Evolutionary conservation across 1,140 invertebrate species (phyloP), one percentile per base, ranked within the genome.

Genomic region (Microvelia longipes): DNA sequence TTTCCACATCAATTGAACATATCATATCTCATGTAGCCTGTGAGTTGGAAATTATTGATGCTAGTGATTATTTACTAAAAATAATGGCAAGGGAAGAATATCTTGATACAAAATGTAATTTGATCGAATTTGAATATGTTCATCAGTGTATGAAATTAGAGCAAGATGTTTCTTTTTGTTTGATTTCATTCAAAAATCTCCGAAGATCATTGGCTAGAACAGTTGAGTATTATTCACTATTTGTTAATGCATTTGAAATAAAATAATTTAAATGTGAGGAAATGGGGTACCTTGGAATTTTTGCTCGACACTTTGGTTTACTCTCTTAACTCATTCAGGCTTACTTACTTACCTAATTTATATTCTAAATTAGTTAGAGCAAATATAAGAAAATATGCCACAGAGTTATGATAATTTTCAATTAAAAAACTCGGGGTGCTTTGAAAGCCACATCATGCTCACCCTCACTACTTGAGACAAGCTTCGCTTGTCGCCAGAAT

Each of bases 71-170:
- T 72, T 65, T 71, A 2, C 28, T 50, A 84, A 83, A 92, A 85
- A 90, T 94, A 68, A 88, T 87, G 83, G 90, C 90, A 24, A 82
- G 88, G 62, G 87, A 88, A 69, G 92, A 95, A 79, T 94, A 92
- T 80, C 80, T 94, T 63, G 85, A 85, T 67, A 83, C 81, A 61
- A 86, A 82, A 28, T 86, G 86, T 14, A 83, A 80, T 29, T 82
- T 98, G 27, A 88, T 87, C 67, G 91, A 96, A 77, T 94, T 96
- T 81, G 92, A 94, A 77, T 96, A 96, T 80, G 88, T 96, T 70
- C 71, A 72, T 77, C 88, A 92, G 73, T 97, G 94, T 80, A 89
- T 97, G 61, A 95, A 97, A 78, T 80, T 96, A 75, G 94, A 97
- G 78, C 86, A 90, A 78, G 94, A 97, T 81, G 90, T 98, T 0